Conservation (phyloP, 2,888 invertebrate genomes). For the Eilema sororculum region DNA sequence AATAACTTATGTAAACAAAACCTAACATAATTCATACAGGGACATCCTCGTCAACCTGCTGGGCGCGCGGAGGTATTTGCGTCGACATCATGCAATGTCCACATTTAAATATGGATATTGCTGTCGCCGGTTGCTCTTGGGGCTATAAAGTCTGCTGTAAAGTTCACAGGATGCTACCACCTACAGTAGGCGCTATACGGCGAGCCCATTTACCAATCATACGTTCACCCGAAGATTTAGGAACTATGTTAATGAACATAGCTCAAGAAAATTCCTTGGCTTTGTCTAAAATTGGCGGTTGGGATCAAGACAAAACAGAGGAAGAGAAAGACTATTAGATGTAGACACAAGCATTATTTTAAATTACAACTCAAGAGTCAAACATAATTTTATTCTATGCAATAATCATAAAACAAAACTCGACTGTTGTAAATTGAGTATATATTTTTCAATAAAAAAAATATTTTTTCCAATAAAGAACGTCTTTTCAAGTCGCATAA, state of each 20-base stretch:
- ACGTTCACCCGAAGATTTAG: slow-evolving; percentile 36
- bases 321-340: slow-evolving; percentile 1
- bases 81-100: slow-evolving; percentile 59
- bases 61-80: slow-evolving; percentile 70
- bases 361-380: background rate
- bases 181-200: slow-evolving; percentile 44
- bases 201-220: slow-evolving; percentile 27
- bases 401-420: background rate
- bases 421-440: background rate
- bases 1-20: background rate
- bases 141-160: slow-evolving; percentile 67
- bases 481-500: background rate
- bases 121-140: slow-evolving; percentile 60
- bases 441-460: background rate
- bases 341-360: background rate
- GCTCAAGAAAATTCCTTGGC: background rate
- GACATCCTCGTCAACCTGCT: slow-evolving; percentile 61
- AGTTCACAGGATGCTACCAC: slow-evolving; percentile 37
- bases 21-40: slow-evolving; percentile 46
- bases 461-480: background rate
- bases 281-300: background rate
- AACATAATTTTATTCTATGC: background rate
- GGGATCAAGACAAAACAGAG: slow-evolving; percentile 3
- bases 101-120: slow-evolving; percentile 52
- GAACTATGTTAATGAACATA: background rate